Base-by-base conservation (phyloP, 2,797 vertebrate genomes). In the Columba guinea region DNA sequence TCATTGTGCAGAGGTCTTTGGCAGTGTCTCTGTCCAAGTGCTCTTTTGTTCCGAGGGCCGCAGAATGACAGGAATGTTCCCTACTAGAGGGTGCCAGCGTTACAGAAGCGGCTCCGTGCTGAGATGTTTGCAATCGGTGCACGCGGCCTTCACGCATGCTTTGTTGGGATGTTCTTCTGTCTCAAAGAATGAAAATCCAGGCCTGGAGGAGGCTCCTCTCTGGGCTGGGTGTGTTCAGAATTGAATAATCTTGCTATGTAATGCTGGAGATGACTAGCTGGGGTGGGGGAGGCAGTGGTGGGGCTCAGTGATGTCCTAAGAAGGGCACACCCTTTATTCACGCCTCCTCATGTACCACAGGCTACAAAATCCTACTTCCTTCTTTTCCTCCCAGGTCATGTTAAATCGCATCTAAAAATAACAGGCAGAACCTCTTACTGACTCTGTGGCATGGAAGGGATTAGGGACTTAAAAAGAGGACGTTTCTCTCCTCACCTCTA, bases 351-450 rank as follows among this genome's bases (percentile, higher is more conserved):
- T 95, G 83, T 94, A 96, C 96, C 94, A 96, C 95, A 90, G 96
- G 97, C 96, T 97, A 96, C 95, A 92, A 71, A 97, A 97, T 96
- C 94, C 67, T 91, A 7, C 82, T 96, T 95, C 94, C 92, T 94
- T 94, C 87, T 96, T 79, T 89, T 81, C 85, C 83, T 95, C 94
- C 59, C 39, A 87, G 80, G 53, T 96, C 80, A 30, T 80, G 87
- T 73, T 95, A 92, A 96, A 96, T 85, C 77, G 23, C 85, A 87
- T 87, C 89, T 97, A 75, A 96, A 97, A 97, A 96, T 95, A 95
- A 89, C 73, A 91, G 49, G 10, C 89, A 92, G 75, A 84, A 89
- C 76, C 65, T 92, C 62, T 71, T 94, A 64, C 35, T 86, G 78
- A 62, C 90, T 85, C 34, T 80, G 53, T 91, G 78, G 51, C 86